A percentile compares a stretch with the other conserved stretches of the same genome.
These are phyloP conservation scores for Sylvilagus floridanus DNA, from an alignment of 2,797 vertebrate genomes.

Conservation along the genomic window DNA sequence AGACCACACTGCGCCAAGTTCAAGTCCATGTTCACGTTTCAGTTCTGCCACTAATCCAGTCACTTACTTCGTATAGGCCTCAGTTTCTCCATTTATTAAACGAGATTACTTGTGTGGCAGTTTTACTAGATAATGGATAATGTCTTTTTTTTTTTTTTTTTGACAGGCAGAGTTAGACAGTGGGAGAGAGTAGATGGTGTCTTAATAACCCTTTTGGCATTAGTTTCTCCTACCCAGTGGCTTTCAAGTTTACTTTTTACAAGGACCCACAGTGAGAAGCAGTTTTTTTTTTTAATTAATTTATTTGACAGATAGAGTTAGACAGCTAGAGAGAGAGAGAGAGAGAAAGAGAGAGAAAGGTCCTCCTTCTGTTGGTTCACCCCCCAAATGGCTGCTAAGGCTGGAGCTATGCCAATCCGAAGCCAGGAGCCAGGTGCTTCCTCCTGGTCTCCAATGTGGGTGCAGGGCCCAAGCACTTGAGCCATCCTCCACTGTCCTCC, in stretches of 20 bases:
- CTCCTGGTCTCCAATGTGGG: too few species aligned
- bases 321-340: too few species aligned
- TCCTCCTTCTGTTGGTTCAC: too few species aligned
- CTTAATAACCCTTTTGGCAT: background rate
- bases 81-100: background rate
- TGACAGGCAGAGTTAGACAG: too few species aligned
- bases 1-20: background rate
- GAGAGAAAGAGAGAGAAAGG: too few species aligned
- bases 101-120: background rate
- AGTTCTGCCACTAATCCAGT: background rate
- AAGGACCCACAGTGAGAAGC: background rate
- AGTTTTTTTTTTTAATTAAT: background rate
- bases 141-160: too few species aligned
- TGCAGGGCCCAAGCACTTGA: too few species aligned
- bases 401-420: too few species aligned
- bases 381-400: too few species aligned
- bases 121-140: background rate
- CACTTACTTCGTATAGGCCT: background rate
- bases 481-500: too few species aligned
- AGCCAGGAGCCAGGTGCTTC: too few species aligned
- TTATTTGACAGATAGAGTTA: too few species aligned
- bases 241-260: slow-evolving; percentile 47
- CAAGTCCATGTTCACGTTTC: background rate
- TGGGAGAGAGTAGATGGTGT: background rate
- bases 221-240: background rate